Conservation (phyloP, 64 coral and sea anemone genomes). For the Actinia equina region DNA sequence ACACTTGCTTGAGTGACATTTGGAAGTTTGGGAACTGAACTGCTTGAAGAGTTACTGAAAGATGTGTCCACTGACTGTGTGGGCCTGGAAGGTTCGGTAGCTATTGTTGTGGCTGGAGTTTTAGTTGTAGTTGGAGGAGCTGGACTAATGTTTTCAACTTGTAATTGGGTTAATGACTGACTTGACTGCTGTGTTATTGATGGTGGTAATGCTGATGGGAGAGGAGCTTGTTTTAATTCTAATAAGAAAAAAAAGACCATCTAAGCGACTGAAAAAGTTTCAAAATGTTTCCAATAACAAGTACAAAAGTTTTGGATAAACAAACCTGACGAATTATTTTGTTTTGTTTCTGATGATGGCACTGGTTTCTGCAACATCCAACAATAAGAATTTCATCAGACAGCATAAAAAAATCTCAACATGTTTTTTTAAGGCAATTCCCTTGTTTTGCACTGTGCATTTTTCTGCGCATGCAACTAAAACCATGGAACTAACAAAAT, state of each 20-base stretch:
- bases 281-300: not conserved
- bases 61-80: conserved; percentile 47
- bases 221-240: conserved; percentile 27
- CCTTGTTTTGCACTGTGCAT: not conserved
- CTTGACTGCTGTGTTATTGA: conserved; percentile 17
- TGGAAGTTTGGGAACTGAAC: not conserved
- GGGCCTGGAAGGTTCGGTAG: conserved; percentile 48
- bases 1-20: not conserved
- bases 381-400: not conserved
- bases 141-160: conserved; percentile 92
- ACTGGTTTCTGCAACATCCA: not conserved
- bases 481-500: too few species aligned
- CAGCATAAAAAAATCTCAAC: not conserved
- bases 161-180: conserved; percentile 57
- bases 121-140: conserved; percentile 49
- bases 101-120: not conserved
- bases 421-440: not conserved
- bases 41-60: conserved; percentile 15
- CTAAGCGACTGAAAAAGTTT: not conserved
- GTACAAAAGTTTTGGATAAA: not conserved
- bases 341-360: not conserved
- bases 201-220: conserved; percentile 41
- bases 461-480: too few species aligned
- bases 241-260: conserved; percentile 1
- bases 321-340: not conserved